Percentiles rank a stretch among this genome's conserved stretches.
These are phyloP conservation scores for Coccyzus lansbergi DNA, from an alignment of 2,797 vertebrate genomes.

Conservation along the genomic window DNA sequence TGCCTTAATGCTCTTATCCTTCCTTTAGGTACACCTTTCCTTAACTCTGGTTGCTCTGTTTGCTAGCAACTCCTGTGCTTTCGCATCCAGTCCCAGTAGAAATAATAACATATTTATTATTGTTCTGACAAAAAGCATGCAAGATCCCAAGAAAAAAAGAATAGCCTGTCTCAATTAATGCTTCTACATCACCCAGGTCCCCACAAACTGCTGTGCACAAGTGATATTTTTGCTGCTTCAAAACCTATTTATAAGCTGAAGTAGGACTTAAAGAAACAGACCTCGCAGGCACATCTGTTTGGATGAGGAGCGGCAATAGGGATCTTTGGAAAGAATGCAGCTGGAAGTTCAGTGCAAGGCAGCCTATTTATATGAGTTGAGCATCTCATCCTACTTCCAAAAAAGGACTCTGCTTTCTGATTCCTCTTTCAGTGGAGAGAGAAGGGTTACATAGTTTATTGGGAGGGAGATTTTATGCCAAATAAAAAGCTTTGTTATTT, in stretches of 20 bases:
- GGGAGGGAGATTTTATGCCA: background rate
- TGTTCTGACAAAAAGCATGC: background rate
- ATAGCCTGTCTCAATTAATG: background rate
- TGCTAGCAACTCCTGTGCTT: background rate
- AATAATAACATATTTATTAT: background rate
- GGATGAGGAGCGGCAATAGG: background rate
- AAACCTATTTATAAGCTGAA: background rate
- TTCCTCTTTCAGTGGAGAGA: background rate
- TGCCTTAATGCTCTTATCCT: background rate
- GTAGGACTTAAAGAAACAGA: too few species aligned
- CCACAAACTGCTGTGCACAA: background rate
- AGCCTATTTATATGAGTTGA: background rate
- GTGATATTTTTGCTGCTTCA: background rate
- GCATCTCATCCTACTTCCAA: background rate
- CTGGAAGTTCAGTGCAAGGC: background rate
- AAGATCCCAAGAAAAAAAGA: background rate
- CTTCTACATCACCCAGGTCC: background rate
- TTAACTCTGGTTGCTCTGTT: background rate
- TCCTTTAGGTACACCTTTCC: background rate
- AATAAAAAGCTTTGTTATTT: background rate
- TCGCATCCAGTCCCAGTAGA: background rate
- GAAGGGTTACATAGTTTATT: background rate
- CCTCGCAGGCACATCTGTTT: fast-evolving
- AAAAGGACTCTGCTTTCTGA: slow-evolving; percentile 13
- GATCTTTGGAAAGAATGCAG: background rate